Percentiles rank a stretch among this genome's conserved stretches.
Evolutionary conservation across 2,888 invertebrate species (phyloP).

Genomic region (Morpho helenor): DNA sequence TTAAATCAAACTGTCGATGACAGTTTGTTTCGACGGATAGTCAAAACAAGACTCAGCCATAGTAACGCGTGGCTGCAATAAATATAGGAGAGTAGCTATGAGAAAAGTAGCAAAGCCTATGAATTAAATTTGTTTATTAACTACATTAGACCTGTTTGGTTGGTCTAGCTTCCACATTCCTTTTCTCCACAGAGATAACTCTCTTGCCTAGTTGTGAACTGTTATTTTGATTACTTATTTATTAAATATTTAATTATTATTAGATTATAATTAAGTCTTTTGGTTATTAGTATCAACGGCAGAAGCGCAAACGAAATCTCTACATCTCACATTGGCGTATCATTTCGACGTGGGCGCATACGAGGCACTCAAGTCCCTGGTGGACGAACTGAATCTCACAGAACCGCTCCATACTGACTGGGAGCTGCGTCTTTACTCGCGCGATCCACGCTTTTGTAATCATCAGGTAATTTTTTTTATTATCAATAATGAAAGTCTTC

Average conservation of each 20-base stretch:
- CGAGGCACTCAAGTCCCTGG: conserved; percentile 84
- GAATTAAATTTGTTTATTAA: no score
- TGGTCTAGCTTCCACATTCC: background rate
- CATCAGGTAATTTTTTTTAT: conserved; percentile 63
- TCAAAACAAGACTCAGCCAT: no score
- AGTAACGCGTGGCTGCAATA: no score
- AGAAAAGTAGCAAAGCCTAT: no score
- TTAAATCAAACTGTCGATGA: no score
- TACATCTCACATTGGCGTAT: conserved; percentile 93
- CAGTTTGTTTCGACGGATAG: no score
- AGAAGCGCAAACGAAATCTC: conserved; percentile 90
- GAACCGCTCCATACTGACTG: conserved; percentile 83
- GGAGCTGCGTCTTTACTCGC: conserved; percentile 93
- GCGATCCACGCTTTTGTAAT: conserved; percentile 87
- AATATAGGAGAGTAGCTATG: no score
- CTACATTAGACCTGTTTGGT: no score
- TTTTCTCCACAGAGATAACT: background rate
- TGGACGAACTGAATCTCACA: conserved; percentile 81
- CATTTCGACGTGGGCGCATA: conserved; percentile 88
- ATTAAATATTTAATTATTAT: conserved; percentile 27
- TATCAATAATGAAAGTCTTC: no score
- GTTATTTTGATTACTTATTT: conserved; percentile 10
- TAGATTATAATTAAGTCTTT: conserved; percentile 1
- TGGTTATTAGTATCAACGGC: conserved; percentile 80
- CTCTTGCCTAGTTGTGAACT: background rate